Conservation (phyloP, 2,888 invertebrate species). For the Lithophane semibrunnea region DNA sequence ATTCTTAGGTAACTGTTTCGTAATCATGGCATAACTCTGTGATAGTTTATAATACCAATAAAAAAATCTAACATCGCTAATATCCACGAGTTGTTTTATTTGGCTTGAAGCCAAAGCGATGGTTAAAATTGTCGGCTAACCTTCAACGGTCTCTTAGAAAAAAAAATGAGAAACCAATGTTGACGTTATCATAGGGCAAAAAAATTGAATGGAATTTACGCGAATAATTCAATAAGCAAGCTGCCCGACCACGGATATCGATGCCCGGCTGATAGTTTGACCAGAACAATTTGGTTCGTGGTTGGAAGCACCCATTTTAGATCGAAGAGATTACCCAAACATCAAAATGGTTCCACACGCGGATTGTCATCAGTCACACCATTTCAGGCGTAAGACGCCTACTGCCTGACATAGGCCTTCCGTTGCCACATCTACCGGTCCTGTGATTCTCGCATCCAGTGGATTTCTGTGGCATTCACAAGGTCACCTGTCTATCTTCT, state of each 20-base stretch:
- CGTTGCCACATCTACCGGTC: background rate
- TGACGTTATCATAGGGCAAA: slow-evolving; percentile 27
- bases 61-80: slow-evolving; percentile 24
- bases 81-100: slow-evolving; percentile 29
- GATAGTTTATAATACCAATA: slow-evolving; percentile 25
- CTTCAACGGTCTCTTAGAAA: slow-evolving; percentile 35
- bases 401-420: background rate
- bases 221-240: slow-evolving; percentile 11
- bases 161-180: slow-evolving; percentile 30
- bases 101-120: slow-evolving; percentile 42
- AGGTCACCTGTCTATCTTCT: background rate
- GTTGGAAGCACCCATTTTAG: background rate
- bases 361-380: background rate
- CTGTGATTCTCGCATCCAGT: background rate
- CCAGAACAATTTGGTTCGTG: background rate
- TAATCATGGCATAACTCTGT: slow-evolving; percentile 22
- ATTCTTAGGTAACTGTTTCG: slow-evolving; percentile 15
- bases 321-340: background rate
- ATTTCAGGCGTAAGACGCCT: background rate
- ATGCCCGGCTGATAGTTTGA: background rate
- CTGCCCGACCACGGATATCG: too few relatives aligned
- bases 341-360: background rate
- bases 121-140: slow-evolving; percentile 54
- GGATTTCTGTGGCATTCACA: background rate
- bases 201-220: slow-evolving; percentile 25